Evolutionary conservation across 2,113 vertebrate genomes (phyloP), one percentile per base, ranked within the genome.

Genomic region (Phodopus roborovskii): DNA sequence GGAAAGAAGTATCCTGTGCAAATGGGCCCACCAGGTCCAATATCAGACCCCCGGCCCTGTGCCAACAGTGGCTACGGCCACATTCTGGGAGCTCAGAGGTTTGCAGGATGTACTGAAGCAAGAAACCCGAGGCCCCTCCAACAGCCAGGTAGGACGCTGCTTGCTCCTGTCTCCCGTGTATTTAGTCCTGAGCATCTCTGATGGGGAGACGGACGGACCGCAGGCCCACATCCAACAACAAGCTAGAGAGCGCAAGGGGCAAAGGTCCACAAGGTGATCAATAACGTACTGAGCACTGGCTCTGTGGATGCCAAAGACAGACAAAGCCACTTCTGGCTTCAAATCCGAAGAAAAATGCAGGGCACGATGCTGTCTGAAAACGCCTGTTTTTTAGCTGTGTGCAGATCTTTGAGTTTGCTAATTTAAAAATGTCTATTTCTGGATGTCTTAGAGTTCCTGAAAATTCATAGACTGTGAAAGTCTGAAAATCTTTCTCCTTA

Each of bases 381-480:
- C 5, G 10, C 4, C 45, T 16, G 10, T n/a, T 58, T 92, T 95
- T 71, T 15, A 89, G 83, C 77, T 75, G 58, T 60, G 77, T 93
- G 90, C 3, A 30, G 71, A 42, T 71, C 78, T 92, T 79, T 83
- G 73, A 87, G 58, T 73, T 68, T 86, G 48, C 60, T 28, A 42
- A 62, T 45, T 94, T 86, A 48, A 81, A 81, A 60, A 79, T 74
- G 39, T 93, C 70, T 85, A 48, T 60, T 66, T 94, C 74, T 82
- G 81, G 15, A 94, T 73, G 53, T 75, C 62, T 90, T 91, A 64
- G 26, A 64, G 42, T 56, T 79, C 58, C 50, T 24, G 17, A 33
- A 84, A 90, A 96, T 79, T 68, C 36, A 92, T 1, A 95, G 75
- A 90, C 6, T 42, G 87, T 93, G 62, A 58, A 24, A 78, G 78